These are phyloP conservation scores for Epinotia demarniana DNA, from an alignment of 2,888 invertebrate genomes.

Conservation along the genomic window DNA sequence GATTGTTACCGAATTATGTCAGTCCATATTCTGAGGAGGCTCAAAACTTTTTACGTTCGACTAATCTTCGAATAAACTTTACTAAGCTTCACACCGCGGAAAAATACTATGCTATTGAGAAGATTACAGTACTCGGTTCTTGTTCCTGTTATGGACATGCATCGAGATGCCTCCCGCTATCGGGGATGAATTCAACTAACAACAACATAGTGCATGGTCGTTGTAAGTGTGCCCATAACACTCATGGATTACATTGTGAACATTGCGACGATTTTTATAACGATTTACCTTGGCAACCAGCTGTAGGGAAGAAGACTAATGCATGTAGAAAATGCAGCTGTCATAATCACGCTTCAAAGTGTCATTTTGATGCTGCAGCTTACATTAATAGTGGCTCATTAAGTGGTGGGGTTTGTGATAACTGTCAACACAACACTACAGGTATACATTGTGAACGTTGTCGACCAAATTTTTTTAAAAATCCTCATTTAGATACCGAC, in stretches of 20 bases:
- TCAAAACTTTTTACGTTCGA: conserved; percentile 97
- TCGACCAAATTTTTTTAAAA: conserved; percentile 96
- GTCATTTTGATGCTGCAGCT: conserved; percentile 97
- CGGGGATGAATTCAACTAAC: conserved; percentile 87
- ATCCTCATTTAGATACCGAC: conserved; percentile 91
- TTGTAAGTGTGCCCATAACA: conserved; percentile 99
- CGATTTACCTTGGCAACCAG: conserved; percentile 99
- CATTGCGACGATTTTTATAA: conserved; percentile 98
- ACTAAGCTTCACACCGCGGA: conserved; percentile 98
- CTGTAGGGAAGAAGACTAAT: conserved; percentile 96
- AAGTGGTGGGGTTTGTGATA: conserved; percentile 99
- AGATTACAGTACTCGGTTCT: conserved; percentile 99
- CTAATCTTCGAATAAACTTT: conserved; percentile 98
- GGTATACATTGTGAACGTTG: conserved; percentile 99
- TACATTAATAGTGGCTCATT: conserved; percentile 95
- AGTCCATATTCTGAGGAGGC: conserved; percentile 98
- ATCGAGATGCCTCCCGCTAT: conserved; percentile 92
- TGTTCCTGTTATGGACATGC: conserved; percentile 99
- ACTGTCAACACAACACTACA: conserved; percentile 98
- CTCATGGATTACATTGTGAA: conserved; percentile 98
- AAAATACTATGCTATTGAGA: conserved; percentile 98
- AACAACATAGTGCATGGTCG: conserved; percentile 97
- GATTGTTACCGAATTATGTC: conserved; percentile 96
- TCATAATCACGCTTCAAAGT: conserved; percentile 95
- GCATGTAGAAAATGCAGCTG: conserved; percentile 98